phyloP scores from a whole-genome alignment of 2,797 vertebrate genomes.

The Streptopelia turtur region DNA sequence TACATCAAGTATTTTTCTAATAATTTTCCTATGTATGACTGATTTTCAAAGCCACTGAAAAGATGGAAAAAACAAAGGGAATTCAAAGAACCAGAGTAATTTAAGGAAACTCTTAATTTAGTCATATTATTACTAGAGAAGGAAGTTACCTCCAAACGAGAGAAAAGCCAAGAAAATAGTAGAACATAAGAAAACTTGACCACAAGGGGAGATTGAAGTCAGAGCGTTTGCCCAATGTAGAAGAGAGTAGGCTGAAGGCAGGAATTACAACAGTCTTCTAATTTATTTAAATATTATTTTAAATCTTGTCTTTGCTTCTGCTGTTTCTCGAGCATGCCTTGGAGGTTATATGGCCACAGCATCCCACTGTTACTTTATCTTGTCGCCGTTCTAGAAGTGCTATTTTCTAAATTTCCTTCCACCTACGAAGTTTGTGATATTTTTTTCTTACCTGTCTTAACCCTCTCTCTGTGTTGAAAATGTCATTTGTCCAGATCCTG shows the following conservation, averaged over 20 bases:
- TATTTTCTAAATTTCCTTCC: neutral
- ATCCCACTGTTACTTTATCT: neutral
- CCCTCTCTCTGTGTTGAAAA: neutral
- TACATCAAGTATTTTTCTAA: neutral
- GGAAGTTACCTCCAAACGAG: neutral
- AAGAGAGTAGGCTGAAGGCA: neutral
- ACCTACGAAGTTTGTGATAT: rapidly evolving
- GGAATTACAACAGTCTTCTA: neutral
- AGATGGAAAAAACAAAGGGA: neutral
- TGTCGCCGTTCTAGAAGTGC: neutral
- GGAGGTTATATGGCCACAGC: neutral
- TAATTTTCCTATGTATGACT: neutral
- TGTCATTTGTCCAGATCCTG: neutral
- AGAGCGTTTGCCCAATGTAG: neutral
- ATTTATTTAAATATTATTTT: neutral
- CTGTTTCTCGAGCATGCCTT: neutral
- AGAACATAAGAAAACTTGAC: neutral
- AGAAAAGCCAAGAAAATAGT: neutral
- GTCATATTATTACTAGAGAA: neutral
- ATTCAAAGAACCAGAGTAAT: neutral
- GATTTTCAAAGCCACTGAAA: neutral
- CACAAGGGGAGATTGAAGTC: neutral
- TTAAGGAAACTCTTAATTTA: neutral
- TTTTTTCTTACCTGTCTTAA: neutral
- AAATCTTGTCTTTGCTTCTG: neutral